Base-by-base conservation (phyloP, 1,140 invertebrate species). In the Microplitis demolitor region DNA sequence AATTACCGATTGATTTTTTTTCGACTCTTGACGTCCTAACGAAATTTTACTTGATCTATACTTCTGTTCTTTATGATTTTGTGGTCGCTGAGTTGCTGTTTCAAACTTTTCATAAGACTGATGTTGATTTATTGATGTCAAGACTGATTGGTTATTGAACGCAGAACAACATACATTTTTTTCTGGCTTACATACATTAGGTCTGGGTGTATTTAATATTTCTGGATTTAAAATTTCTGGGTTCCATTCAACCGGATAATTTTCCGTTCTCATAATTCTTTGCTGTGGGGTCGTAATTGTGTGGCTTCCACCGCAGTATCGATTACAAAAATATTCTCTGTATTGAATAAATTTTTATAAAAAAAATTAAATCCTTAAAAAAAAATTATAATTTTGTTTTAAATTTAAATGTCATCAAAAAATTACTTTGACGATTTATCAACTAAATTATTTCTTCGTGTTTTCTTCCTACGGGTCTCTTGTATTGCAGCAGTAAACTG, bases 291-390 rank as follows among this genome's bases (percentile, higher is more conserved):
- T 93, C 45, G 91, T 91, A 0, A 89, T 82, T 4, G 93, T 93
- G 79, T 94, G 92, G 66, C 90, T 91, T 13, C 92, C 93, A 14
- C 93, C 92, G 61, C 91, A 92, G 78, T 93, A 93, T 3, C 93
- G 90, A 73, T 91, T 92, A 60, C 90, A 91, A 5, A 91, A 82
- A 76, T 92, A 89, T 73, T 90, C 89, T 64, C 87, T 84, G 37
- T n/a, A 67, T 24, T 24, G 2, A 24, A 24, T 24, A 24, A 24
- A 24, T 24, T 24, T 24, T 24, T 24, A 24, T 24, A 24, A 24
- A 24, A 24, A 24, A 24, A 24, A 24, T 1, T 24, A 24, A 24
- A 24, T 24, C 24, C 24, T 2, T 24, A 1, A 24, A 24, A 24
- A 24, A 24, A 24, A 24, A 24, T 24, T 24, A 24, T 24, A 1